Base-by-base conservation (phyloP, 2,113 vertebrate species). In the Hystrix brachyura region DNA sequence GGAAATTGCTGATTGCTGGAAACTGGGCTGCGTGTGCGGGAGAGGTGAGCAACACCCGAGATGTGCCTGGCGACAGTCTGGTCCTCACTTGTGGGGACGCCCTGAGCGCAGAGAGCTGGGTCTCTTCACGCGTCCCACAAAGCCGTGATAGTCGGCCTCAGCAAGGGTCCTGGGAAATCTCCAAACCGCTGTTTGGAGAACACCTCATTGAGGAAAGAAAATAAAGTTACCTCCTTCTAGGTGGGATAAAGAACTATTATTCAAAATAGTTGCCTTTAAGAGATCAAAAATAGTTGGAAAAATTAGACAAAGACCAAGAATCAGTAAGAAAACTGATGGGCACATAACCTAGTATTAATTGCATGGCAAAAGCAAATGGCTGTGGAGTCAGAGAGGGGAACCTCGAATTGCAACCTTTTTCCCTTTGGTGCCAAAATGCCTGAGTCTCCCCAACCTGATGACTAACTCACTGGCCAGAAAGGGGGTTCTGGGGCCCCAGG, bases 1-100 rank as follows among this genome's bases (percentile, higher is more conserved):
- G 62, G 59, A 95, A 95, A 95, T 65, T 92, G 92, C 80, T 94
- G 90, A 88, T 92, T 92, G 53, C 94, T 94, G 78, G 95, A 92
- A 95, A 90, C 46, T 18, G 71, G 23, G 88, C 59, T 85, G 25
- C 1, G 15, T 79, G n/a, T 96, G 60, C 59, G 80, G 64, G 57
- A 88, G 38, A 93, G 83, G 43, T 32, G 51, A 83, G 34, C 17
- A 32, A 80, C 65, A 85, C 25, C 10, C 27, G 51, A 64, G 48
- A 59, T 32, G 62, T 90, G 71, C 29, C 48, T 62, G 32, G 32
- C 87, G 84, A 94, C 87, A 29, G 53, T 84, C 87, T 79, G 72
- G 32, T 74, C 65, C 59, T 96, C 67, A 67, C 48, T 87, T 87
- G 80, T 69, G 69, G 83, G 80, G 80, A 3, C 87, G 46, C 14